A percentile compares a stretch with the other conserved stretches of the same genome.
These are phyloP conservation scores for Dasypus novemcinctus DNA, from an alignment of 2,113 vertebrate genomes.

Conservation along the genomic window DNA sequence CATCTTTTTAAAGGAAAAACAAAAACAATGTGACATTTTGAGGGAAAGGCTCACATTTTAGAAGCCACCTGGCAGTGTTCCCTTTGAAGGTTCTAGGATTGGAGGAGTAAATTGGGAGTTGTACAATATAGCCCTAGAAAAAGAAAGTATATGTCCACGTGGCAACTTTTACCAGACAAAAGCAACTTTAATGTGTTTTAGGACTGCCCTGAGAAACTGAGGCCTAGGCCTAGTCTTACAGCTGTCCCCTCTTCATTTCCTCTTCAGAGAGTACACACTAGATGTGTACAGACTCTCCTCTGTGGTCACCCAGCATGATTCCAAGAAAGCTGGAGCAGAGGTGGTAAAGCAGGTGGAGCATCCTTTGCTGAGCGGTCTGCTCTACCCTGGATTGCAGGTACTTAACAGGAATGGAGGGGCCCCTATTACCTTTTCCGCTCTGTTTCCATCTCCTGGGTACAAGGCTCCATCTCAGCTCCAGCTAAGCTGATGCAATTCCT, in stretches of 20 bases:
- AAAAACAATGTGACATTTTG: neutral
- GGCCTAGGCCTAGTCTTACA: neutral
- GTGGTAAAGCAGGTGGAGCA: slow-evolving; percentile 99
- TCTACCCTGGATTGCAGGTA: slow-evolving; percentile 98
- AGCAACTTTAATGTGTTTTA: neutral
- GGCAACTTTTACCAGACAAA: rapidly evolving
- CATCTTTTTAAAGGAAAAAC: slow-evolving; percentile 4
- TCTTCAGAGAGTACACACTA: slow-evolving; percentile 93
- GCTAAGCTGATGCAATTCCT: neutral
- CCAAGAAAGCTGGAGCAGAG: slow-evolving; percentile 98
- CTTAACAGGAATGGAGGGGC: neutral
- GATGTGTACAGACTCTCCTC: slow-evolving; percentile 96
- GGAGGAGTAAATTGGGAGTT: neutral
- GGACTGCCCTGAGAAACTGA: neutral
- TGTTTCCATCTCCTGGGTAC: neutral
- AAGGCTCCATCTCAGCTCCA: neutral
- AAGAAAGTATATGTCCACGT: neutral
- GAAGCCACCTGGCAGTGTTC: neutral
- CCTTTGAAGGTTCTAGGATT: neutral
- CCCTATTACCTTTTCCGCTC: neutral
- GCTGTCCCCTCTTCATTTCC: neutral
- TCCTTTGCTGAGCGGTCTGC: slow-evolving; percentile 94
- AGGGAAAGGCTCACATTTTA: neutral
- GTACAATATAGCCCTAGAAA: neutral
- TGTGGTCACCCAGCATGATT: slow-evolving; percentile 94